A percentile compares a stretch with the other conserved stretches of the same genome.
These are phyloP conservation scores for Xenops minutus DNA, from an alignment of 2,797 vertebrate species.

Conservation along the genomic window DNA sequence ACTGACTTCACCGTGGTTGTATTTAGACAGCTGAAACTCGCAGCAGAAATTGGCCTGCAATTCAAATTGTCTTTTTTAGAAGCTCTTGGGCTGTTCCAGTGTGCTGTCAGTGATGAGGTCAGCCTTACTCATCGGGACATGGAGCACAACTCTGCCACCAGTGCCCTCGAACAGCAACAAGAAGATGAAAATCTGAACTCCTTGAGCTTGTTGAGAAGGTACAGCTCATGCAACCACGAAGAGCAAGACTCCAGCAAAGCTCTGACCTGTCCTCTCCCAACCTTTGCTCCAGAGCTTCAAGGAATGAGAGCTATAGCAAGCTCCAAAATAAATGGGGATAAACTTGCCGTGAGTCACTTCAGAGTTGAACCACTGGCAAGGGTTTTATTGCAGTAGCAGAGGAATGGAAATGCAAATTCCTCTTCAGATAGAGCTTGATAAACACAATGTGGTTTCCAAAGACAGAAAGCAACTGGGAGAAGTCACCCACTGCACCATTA, in stretches of 20 bases:
- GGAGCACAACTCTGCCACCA: accelerated
- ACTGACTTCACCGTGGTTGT: not conserved
- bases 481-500: not conserved
- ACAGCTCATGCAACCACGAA: not conserved
- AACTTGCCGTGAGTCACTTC: not conserved
- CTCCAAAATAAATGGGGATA: not conserved
- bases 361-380: not conserved
- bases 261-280: not conserved
- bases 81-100: not conserved
- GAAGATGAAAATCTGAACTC: not conserved
- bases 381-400: not conserved
- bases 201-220: not conserved
- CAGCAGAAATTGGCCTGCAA: not conserved
- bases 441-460: not conserved
- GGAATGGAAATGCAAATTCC: not conserved
- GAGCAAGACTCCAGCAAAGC: accelerated
- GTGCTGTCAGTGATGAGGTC: not conserved
- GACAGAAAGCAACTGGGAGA: not conserved
- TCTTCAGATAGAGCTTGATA: not conserved
- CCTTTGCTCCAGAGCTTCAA: not conserved
- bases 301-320: accelerated
- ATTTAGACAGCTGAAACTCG: constrained; percentile 9
- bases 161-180: not conserved
- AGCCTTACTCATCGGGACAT: not conserved
- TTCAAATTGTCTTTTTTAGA: not conserved